Conservation (phyloP, 2,888 invertebrate genomes). For the Saturnia pavonia region DNA sequence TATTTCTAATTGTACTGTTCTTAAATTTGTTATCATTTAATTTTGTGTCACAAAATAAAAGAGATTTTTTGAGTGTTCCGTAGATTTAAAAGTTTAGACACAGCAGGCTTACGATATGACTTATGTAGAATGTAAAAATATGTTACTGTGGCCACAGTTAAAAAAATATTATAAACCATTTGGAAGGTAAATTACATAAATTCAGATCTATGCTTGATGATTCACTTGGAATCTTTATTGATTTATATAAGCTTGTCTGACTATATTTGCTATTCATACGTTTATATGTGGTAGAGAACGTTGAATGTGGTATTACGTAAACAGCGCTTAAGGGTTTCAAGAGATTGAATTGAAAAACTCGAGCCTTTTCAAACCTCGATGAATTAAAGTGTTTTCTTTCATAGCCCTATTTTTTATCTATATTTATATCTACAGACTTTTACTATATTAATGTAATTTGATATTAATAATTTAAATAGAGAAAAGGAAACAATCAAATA, state of each 20-base stretch:
- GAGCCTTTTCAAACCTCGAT: neutral
- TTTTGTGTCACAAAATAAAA: too few relatives aligned
- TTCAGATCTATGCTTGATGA: neutral
- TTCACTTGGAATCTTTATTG: neutral
- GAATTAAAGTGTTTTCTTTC: neutral
- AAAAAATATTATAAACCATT: too few relatives aligned
- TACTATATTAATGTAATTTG: neutral
- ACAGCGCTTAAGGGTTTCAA: constrained; percentile 17
- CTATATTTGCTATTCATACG: neutral
- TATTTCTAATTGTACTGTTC: too few relatives aligned
- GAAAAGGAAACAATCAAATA: neutral
- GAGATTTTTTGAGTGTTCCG: too few relatives aligned
- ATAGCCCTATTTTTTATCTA: neutral
- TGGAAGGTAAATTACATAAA: neutral
- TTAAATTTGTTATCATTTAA: too few relatives aligned
- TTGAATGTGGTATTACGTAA: constrained; percentile 20
- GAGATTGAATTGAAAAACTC: constrained; percentile 13
- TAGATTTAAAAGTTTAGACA: too few relatives aligned
- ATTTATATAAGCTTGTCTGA: neutral
- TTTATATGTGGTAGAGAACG: constrained; percentile 3
- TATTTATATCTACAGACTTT: neutral
- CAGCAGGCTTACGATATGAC: neutral
- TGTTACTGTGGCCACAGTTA: neutral
- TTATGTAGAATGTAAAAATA: neutral
- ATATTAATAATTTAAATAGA: neutral